These are phyloP conservation scores for Ganaspis brasiliensis DNA, from an alignment of 2,888 invertebrate species.

Conservation along the genomic window DNA sequence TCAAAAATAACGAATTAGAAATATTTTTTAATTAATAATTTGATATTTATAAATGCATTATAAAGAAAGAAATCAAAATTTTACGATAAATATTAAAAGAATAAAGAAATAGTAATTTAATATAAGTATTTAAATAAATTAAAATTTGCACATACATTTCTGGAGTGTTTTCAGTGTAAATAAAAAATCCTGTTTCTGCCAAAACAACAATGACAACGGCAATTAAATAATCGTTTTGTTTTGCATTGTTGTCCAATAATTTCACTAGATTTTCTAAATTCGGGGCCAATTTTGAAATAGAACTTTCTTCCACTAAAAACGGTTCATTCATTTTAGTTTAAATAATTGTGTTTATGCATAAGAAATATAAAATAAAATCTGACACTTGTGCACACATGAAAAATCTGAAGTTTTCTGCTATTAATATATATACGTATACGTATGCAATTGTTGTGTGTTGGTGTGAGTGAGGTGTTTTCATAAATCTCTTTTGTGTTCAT, in stretches of 20 bases:
- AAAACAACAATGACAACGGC: slow-evolving; percentile 70
- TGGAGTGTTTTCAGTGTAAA: slow-evolving; percentile 50
- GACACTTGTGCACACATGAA: background rate
- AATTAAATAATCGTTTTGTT: slow-evolving; percentile 72
- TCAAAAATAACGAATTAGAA: too few relatives aligned
- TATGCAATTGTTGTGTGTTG: background rate
- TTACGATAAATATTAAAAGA: too few relatives aligned
- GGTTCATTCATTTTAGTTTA: slow-evolving; percentile 56
- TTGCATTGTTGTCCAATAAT: slow-evolving; percentile 62
- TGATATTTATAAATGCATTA: background rate
- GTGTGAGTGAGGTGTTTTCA: background rate
- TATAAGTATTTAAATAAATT: background rate
- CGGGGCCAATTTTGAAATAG: slow-evolving; percentile 62
- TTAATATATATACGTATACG: background rate
- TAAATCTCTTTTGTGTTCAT: background rate
- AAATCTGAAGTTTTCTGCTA: slow-evolving; percentile 35
- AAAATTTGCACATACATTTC: background rate
- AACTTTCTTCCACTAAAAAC: slow-evolving; percentile 72
- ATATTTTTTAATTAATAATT: too few relatives aligned
- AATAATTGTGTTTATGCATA: too few relatives aligned
- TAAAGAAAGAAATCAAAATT: background rate
- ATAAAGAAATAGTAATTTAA: background rate
- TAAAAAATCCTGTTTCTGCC: slow-evolving; percentile 69
- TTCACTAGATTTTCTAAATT: slow-evolving; percentile 61
- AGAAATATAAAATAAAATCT: too few relatives aligned